These are phyloP conservation scores for Synergus japonicus DNA, from an alignment of 2,888 invertebrate species.

Conservation along the genomic window DNA sequence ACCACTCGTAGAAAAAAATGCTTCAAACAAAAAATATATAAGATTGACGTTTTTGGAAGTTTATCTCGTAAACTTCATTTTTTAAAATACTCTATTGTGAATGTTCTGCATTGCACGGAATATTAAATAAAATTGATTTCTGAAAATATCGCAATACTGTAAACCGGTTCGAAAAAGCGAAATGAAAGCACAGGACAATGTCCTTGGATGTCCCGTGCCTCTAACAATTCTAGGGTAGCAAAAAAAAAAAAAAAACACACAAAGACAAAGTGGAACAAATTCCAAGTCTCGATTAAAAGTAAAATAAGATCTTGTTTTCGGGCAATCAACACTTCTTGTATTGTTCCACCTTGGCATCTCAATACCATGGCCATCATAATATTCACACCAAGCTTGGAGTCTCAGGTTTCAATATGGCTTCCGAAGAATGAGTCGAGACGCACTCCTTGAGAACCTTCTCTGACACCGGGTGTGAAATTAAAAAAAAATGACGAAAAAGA, in stretches of 20 bases:
- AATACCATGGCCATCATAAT: slow-evolving; percentile 76
- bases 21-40: too few species aligned
- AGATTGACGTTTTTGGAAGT: too few species aligned
- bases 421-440: slow-evolving; percentile 58
- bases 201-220: slow-evolving; percentile 39
- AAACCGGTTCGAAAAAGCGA: slow-evolving; percentile 19
- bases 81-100: neutral
- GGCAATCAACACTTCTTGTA: slow-evolving; percentile 74
- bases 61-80: too few species aligned
- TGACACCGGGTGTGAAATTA: slow-evolving; percentile 62
- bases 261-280: slow-evolving; percentile 54
- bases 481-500: slow-evolving; percentile 36
- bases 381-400: slow-evolving; percentile 73
- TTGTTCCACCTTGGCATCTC: slow-evolving; percentile 73
- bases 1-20: too few species aligned
- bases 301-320: slow-evolving; percentile 70
- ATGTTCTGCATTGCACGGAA: neutral
- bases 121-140: neutral
- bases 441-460: slow-evolving; percentile 56
- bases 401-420: slow-evolving; percentile 72
- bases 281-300: slow-evolving; percentile 49
- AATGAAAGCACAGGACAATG: slow-evolving; percentile 19
- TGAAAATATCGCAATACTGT: neutral
- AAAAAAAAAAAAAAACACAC: slow-evolving; percentile 39
- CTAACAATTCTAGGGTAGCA: slow-evolving; percentile 1